A percentile compares a stretch with the other conserved stretches of the same genome.
These are phyloP conservation scores for Antedon mediterranea DNA, from an alignment of 53 echinoderm and acorn worm genomes.

Conservation along the genomic window DNA sequence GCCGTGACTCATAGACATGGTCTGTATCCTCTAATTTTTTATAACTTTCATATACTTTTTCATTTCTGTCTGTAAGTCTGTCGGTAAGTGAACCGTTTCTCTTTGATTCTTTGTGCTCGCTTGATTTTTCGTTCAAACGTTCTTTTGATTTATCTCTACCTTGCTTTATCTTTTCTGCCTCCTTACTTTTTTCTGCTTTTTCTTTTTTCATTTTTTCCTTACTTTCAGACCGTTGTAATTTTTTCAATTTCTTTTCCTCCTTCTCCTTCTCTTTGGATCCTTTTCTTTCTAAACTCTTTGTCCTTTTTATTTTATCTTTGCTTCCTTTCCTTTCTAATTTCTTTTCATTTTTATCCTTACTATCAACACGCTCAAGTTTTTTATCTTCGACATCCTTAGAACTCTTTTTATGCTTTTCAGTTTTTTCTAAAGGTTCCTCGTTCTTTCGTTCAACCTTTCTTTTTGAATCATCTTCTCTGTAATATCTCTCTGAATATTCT, in stretches of 20 bases:
- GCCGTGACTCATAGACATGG: neutral
- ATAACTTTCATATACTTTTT: neutral
- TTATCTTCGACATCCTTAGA: neutral
- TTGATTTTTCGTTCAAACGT: neutral
- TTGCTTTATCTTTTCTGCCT: neutral
- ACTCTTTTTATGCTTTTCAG: neutral
- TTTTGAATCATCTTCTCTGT: neutral
- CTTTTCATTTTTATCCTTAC: neutral
- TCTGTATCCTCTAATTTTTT: neutral
- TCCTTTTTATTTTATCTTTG: constrained; percentile 16
- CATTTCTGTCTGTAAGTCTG: no score
- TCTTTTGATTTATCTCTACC: neutral
- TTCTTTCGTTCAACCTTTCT: neutral
- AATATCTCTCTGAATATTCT: neutral
- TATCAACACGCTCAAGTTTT: neutral
- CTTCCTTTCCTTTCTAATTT: neutral
- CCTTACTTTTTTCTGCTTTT: neutral
- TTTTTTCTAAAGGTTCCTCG: neutral
- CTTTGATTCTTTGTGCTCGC: neutral
- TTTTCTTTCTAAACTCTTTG: constrained; percentile 20
- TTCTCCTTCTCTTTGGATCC: constrained; percentile 13
- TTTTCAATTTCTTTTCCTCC: constrained; percentile 9
- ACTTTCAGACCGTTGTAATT: constrained; percentile 3
- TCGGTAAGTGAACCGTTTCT: neutral
- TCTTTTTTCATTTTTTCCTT: constrained; percentile 18